Evolutionary conservation across 2,113 vertebrate species (phyloP), one percentile per base, ranked within the genome.

Genomic region (Daphoenositta chrysoptera): DNA sequence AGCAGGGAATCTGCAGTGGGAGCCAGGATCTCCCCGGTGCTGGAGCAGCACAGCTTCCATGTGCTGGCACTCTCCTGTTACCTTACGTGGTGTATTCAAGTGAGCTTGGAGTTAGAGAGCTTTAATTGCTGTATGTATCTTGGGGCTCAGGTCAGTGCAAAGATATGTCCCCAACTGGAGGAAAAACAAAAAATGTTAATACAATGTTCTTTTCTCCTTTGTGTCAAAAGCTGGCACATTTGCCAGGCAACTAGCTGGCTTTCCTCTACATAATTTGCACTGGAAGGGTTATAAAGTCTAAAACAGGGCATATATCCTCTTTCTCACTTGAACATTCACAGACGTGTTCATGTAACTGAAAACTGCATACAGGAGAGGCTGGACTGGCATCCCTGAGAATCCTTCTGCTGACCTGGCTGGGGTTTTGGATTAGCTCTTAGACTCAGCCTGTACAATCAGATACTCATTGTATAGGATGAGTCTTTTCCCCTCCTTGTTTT

Each of bases 1-100:
- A 93, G 90, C 57, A 79, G 91, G 80, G 91, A 94, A 72, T 82
- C 54, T 70, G 54, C 89, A 64, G 94, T 85, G 93, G 80, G 83
- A 91, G 90, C 78, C 86, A 56, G 50, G 86, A 89, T 97, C 94
- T 97, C 66, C 58, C 83, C 83, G 88, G 83, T 28, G 47, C 65
- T 50, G 78, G 20, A 84, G 76, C 37, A 53, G 72, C 6, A 11
- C 50, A 72, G 87, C 78, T 87, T 40, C 88, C 77, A 80, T 22
- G 3, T 58, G 58, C 44, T 31, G 69, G 13, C 18, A 56, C 80
- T 92, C 50, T 89, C 53, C 47, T 82, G 35, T 96, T 93, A 88
- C 10, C 33, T 83, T 54, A 28, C 0, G 1, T 40, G 50, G 42
- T 53, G 84, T 90, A 70, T 45, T 92, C 87, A 87, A 84, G 81